Evolutionary conservation across 2,797 vertebrate species (phyloP), one percentile per base, ranked within the genome.

Genomic region (Sphenodon punctatus): DNA sequence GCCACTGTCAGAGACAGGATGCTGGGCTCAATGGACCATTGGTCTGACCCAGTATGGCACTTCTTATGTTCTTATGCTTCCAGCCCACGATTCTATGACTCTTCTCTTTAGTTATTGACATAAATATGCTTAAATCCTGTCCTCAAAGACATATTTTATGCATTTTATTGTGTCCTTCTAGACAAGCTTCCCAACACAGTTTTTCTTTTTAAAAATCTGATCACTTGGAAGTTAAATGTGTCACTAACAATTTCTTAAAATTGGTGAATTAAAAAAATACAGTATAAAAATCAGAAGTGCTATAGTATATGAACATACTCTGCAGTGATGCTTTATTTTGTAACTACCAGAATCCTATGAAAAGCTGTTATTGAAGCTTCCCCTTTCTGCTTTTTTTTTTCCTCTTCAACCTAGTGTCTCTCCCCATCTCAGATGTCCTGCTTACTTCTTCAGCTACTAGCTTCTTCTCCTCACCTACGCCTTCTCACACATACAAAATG

Each of bases 201-300:
- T 67, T 36, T 36, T 32, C 55, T 55, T 55, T 30, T n/a, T n/a
- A n/a, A n/a, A n/a, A n/a, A 55, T 27, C 22, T 30, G 64, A 75
- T 58, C 72, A 43, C 43, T 82, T 85, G 46, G 86, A 90, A 79
- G 77, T 43, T 25, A 4, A 81, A 67, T n/a, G 58, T 72, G 43
- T 78, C 10, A 9, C 38, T 63, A 20, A 59, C 8, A 5, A 13
- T 23, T 65, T 14, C 73, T 88, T 60, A 73, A 46, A 88, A 66
- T 7, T 55, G 38, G 61, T 13, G 36, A 81, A 64, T 30, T 83
- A 16, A 20, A 5, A 10, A 5, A 8, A 2, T 70, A 1, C 38
- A 78, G 71, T 25, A 3, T 27, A 46, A 61, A 3, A 75, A 30
- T 73, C 25, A 68, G 48, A 80, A 78, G 15, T 56, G 17, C 41